A percentile compares a stretch with the other conserved stretches of the same genome.
These are phyloP conservation scores for Paramormyrops hopkinsi DNA, from an alignment of 2,797 vertebrate species.

Conservation along the genomic window DNA sequence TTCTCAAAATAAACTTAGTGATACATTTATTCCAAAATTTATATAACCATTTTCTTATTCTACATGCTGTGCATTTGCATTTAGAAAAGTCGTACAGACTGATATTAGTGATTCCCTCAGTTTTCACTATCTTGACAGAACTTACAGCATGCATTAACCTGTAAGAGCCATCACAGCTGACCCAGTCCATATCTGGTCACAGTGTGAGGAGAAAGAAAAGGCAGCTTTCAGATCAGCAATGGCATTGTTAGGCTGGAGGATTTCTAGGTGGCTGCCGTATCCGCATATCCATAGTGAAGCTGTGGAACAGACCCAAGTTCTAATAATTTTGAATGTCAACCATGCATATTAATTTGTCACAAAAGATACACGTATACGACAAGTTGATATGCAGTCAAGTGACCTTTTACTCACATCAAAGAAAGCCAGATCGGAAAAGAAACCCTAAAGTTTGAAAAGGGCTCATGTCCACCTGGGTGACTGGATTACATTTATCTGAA, in stretches of 20 bases:
- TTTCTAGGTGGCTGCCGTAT: background rate
- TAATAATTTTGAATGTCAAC: background rate
- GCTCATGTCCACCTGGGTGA: background rate
- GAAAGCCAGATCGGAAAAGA: background rate
- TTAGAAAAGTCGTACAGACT: background rate
- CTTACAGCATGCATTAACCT: background rate
- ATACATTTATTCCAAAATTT: background rate
- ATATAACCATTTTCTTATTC: background rate
- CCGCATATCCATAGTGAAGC: background rate
- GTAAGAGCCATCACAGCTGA: background rate
- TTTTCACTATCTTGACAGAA: background rate
- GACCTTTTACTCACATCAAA: background rate
- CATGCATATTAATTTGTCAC: background rate
- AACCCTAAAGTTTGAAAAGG: background rate
- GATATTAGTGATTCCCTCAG: background rate
- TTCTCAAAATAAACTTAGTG: background rate
- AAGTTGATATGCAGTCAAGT: background rate
- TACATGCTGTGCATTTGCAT: background rate
- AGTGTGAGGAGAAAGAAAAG: background rate
- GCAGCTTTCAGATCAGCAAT: background rate
- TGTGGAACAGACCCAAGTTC: background rate
- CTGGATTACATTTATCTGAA: background rate
- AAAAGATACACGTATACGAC: background rate
- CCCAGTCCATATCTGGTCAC: background rate
- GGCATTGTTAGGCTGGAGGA: background rate